These are phyloP conservation scores for Chamaea fasciata DNA, from an alignment of 2,113 vertebrate genomes.

Conservation along the genomic window DNA sequence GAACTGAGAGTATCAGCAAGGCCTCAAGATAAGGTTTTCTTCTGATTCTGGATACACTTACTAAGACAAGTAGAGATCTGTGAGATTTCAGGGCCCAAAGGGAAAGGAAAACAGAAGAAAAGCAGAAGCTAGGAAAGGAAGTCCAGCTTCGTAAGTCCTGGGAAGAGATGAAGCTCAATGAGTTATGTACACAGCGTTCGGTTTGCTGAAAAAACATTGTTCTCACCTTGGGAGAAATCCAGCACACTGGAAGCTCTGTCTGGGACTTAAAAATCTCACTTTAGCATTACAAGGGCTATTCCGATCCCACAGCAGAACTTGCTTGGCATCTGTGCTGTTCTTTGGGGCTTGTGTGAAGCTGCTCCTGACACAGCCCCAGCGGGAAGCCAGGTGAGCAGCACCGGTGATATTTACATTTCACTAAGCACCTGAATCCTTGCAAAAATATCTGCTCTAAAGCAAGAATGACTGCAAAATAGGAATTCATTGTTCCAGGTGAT, in stretches of 20 bases:
- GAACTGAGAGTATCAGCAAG: neutral
- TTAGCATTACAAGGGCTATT: neutral
- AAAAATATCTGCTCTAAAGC: neutral
- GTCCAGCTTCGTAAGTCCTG: neutral
- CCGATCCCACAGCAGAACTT: neutral
- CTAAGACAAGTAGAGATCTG: neutral
- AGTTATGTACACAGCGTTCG: neutral
- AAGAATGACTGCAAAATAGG: neutral
- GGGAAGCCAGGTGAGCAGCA: neutral
- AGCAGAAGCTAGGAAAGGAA: neutral
- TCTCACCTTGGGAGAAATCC: neutral
- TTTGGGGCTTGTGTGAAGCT: neutral
- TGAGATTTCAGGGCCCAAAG: neutral
- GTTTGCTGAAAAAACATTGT: neutral
- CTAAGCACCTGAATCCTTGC: neutral
- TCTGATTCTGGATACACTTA: neutral
- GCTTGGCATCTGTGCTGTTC: neutral
- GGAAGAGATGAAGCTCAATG: neutral
- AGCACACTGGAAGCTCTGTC: neutral
- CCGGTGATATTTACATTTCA: neutral
- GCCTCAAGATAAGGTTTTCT: neutral
- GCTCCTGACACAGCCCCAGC: neutral
- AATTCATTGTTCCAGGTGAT: neutral
- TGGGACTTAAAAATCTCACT: neutral
- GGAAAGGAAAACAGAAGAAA: neutral